A percentile compares a stretch with the other conserved stretches of the same genome.
phyloP scores from a whole-genome alignment of 2,888 invertebrate species.

The Aphelenchoides bicaudatus region DNA sequence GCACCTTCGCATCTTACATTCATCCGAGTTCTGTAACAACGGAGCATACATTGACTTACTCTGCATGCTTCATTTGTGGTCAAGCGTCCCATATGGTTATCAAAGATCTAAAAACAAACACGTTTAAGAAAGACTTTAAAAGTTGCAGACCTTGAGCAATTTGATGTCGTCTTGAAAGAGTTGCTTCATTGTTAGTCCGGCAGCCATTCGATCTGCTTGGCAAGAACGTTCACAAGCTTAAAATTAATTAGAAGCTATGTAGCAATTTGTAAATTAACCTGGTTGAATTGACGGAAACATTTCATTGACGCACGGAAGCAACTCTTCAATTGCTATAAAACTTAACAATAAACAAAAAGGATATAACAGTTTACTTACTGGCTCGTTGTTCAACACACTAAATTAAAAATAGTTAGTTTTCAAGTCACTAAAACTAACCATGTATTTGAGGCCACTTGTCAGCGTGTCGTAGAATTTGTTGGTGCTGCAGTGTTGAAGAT shows the following conservation, averaged over 20 bases:
- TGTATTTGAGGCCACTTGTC: slow-evolving; percentile 26
- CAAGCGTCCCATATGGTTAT: slow-evolving; percentile 23
- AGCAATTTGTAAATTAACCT: neutral
- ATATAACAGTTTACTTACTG: too few species aligned
- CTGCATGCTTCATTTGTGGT: slow-evolving; percentile 30
- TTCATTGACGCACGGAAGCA: slow-evolving; percentile 15
- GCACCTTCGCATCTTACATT: slow-evolving; percentile 45
- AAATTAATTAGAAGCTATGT: neutral
- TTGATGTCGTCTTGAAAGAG: slow-evolving; percentile 24
- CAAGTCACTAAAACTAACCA: slow-evolving; percentile 18
- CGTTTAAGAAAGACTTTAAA: too few species aligned
- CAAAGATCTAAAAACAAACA: too few species aligned
- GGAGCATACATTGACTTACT: slow-evolving; percentile 41
- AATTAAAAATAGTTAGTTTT: neutral
- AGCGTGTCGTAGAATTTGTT: slow-evolving; percentile 23
- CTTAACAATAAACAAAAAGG: neutral
- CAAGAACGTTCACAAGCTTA: slow-evolving; percentile 20
- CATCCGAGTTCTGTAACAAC: slow-evolving; percentile 42
- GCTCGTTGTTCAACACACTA: too few species aligned
- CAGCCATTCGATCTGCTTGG: slow-evolving; percentile 19
- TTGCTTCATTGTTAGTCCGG: slow-evolving; percentile 23
- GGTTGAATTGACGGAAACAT: slow-evolving; percentile 17
- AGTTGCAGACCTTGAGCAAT: slow-evolving; percentile 17
- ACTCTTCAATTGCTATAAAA: slow-evolving; percentile 15
- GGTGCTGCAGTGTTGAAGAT: slow-evolving; percentile 19